phyloP scores from a whole-genome alignment of 1,140 invertebrate genomes.

The Temnothorax curvispinosus region DNA sequence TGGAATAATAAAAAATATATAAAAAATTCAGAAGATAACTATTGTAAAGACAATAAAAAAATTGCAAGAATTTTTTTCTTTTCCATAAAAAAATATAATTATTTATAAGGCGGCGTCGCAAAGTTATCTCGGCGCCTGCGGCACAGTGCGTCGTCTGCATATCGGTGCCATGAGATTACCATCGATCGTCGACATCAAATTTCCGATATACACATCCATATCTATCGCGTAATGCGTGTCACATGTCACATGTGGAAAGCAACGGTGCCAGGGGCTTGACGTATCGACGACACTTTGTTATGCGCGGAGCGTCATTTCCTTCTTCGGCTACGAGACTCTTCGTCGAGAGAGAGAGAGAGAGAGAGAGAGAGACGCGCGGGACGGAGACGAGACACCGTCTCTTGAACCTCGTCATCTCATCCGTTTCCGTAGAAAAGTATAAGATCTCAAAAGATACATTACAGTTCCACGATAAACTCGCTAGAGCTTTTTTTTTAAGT shows the following conservation, averaged over 20 bases:
- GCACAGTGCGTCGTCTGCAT: not conserved
- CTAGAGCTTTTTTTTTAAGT: not conserved
- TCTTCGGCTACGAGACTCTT: constrained; percentile 55
- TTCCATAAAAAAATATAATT: not conserved
- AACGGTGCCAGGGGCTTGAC: constrained; percentile 59
- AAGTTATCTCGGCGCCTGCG: not conserved
- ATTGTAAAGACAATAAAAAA: not conserved
- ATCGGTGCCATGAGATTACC: constrained; percentile 33
- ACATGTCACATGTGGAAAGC: constrained; percentile 65
- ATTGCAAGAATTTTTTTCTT: not conserved
- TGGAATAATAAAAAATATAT: not conserved
- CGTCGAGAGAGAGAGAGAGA: not conserved
- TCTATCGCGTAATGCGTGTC: constrained; percentile 72
- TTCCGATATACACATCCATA: constrained; percentile 54
- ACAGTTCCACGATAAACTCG: not conserved
- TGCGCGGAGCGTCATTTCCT: constrained; percentile 78
- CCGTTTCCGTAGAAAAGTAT: constrained; percentile 10
- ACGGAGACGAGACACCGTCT: not conserved
- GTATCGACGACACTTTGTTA: constrained; percentile 73
- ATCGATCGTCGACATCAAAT: constrained; percentile 52
- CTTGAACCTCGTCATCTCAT: constrained; percentile 28
- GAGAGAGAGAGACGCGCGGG: not conserved
- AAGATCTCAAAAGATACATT: not conserved
- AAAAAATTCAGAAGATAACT: not conserved
- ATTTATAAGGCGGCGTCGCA: not conserved